Base-by-base conservation (phyloP, 2,888 invertebrate species). In the Drosophila quasianomalipes region DNA sequence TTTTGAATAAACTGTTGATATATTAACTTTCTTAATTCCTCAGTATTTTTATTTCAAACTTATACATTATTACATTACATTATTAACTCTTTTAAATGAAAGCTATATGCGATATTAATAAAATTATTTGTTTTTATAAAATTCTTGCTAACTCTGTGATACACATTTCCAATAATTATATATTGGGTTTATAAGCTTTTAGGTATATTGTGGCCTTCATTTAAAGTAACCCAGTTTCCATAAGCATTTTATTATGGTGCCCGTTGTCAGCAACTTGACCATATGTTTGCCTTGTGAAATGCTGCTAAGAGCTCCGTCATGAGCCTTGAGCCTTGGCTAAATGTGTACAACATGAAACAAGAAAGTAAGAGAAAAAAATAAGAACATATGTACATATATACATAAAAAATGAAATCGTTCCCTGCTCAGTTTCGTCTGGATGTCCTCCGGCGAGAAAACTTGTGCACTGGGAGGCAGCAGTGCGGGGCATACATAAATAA, bases 221-320 rank as follows among this genome's bases (percentile, higher is more conserved):
- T 28, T 64, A 30, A 26, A 52, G 41, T 39, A 81, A 79, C 77
- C 81, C 59, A 79, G 78, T 72, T 79, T 58, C 41, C n/a, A 55
- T 64, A 51, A 54, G 65, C 33, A 35, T 67, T 81, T 62, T 58
- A 22, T 75, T 49, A 47, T 41, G 39, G 35, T 52, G 37, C 51
- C 44, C 49, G 31, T 35, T 60, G 49, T 54, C 22, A 55, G 58
- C 41, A 81, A 65, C 64, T 81, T 66, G 79, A 74, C 83, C 81
- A 81, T 81, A 81, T 81, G 81, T 76, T 81, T 81, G 81, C 49
- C 79, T 64, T 82, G 83, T 74, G 80, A 85, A 84, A 69, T 52
- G 88, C 64, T 82, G 63, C 75, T 71, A 49, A 76, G 80, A 70
- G 78, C 73, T 41, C 65, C 51, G 62, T 62, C 70, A 62, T 35